These are phyloP conservation scores for Emydura subglobosa DNA, from an alignment of 2,113 vertebrate genomes.

Conservation along the genomic window DNA sequence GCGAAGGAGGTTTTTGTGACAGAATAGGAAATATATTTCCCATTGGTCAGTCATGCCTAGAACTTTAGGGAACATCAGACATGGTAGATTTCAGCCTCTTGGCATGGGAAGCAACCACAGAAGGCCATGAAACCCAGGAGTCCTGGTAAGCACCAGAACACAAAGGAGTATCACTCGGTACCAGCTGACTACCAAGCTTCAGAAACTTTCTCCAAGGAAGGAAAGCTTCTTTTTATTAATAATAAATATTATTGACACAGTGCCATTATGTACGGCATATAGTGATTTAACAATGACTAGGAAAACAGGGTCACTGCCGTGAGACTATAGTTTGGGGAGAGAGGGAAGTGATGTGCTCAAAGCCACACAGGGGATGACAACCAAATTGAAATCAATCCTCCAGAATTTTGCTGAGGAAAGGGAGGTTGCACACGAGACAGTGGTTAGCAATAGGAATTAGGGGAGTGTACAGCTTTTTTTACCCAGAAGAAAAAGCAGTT, in stretches of 20 bases:
- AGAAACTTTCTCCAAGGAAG: background rate
- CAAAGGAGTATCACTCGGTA: too few relatives aligned
- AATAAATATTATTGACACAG: background rate
- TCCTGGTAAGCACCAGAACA: background rate
- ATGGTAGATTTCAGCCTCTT: background rate
- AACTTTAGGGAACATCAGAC: background rate
- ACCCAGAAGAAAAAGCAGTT: background rate
- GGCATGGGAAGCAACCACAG: rapidly evolving
- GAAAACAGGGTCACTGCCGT: background rate
- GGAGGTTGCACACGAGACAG: background rate
- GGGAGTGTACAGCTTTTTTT: background rate
- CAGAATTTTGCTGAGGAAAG: background rate
- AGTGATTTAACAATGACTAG: background rate
- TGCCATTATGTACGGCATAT: background rate
- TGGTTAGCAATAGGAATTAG: background rate
- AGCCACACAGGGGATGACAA: background rate
- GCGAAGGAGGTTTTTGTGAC: background rate
- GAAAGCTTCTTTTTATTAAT: background rate
- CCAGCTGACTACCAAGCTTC: background rate
- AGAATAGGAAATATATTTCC: background rate
- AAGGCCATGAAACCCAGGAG: background rate
- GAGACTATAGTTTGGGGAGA: background rate
- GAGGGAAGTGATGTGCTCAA: rapidly evolving
- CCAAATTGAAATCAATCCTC: background rate
- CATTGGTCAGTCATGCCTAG: background rate